These are phyloP conservation scores for Prinia subflava DNA, from an alignment of 2,113 vertebrate species.

Conservation along the genomic window DNA sequence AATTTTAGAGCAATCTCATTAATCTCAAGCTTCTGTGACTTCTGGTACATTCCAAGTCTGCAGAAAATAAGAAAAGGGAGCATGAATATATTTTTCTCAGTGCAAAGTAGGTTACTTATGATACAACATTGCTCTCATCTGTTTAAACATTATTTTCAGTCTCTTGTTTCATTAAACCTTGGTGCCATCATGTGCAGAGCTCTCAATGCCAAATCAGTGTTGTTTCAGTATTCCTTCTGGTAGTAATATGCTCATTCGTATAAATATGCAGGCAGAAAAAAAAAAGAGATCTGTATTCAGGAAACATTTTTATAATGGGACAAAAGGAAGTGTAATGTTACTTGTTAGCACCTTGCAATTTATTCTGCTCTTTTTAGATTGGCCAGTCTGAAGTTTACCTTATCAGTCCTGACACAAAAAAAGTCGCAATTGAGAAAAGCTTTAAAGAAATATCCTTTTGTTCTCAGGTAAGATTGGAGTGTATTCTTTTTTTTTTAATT, in stretches of 20 bases:
- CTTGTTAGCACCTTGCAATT: background rate
- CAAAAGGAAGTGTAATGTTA: background rate
- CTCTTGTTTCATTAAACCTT: background rate
- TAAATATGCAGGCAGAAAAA: background rate
- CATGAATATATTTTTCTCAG: background rate
- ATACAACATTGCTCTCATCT: background rate
- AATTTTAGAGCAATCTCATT: background rate
- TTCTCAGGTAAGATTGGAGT: constrained; percentile 86
- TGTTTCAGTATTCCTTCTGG: background rate
- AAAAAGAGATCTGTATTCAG: background rate
- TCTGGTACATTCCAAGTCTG: background rate
- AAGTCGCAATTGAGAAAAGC: constrained; percentile 93
- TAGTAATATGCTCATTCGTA: background rate
- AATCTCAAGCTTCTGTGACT: background rate
- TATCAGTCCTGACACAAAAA: constrained; percentile 98
- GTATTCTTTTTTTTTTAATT: background rate
- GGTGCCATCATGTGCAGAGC: background rate
- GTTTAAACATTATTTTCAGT: background rate
- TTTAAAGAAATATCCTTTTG: constrained; percentile 99
- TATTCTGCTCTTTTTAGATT: constrained; percentile 79
- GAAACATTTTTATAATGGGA: background rate
- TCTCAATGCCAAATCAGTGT: background rate
- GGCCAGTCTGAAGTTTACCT: constrained; percentile 95
- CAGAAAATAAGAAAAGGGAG: background rate
- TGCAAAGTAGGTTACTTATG: background rate